Evolutionary conservation across 2,113 vertebrate genomes (phyloP).

Genomic region (Rhinolophus sinicus): DNA sequence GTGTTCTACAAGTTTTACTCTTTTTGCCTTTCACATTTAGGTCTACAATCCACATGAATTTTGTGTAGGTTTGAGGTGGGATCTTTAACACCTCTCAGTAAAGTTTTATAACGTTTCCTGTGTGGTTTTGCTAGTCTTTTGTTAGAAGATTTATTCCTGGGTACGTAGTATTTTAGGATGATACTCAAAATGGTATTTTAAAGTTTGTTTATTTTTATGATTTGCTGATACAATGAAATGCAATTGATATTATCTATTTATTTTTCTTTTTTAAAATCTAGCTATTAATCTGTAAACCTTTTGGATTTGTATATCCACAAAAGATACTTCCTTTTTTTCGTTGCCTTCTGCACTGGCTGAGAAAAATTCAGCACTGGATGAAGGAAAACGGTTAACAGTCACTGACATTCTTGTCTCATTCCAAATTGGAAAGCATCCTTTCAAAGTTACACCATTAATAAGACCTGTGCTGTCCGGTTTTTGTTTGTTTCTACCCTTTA

Average conservation of each 20-base stretch:
- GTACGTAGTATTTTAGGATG: neutral
- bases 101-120: neutral
- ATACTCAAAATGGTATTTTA: neutral
- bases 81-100: neutral
- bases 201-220: neutral
- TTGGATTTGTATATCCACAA: neutral
- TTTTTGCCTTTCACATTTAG: neutral
- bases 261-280: neutral
- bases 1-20: neutral
- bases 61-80: neutral
- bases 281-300: neutral
- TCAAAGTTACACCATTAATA: neutral
- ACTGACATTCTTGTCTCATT: neutral
- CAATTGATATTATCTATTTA: neutral
- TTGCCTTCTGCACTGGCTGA: neutral
- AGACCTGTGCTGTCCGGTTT: neutral
- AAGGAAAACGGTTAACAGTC: neutral
- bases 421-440: neutral
- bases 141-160: neutral
- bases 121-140: neutral
- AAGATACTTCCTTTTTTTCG: neutral
- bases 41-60: neutral
- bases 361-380: neutral
- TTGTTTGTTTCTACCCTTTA: no score
- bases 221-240: neutral